Conservation (phyloP, 2,888 invertebrate genomes). For the Formica aserva region DNA sequence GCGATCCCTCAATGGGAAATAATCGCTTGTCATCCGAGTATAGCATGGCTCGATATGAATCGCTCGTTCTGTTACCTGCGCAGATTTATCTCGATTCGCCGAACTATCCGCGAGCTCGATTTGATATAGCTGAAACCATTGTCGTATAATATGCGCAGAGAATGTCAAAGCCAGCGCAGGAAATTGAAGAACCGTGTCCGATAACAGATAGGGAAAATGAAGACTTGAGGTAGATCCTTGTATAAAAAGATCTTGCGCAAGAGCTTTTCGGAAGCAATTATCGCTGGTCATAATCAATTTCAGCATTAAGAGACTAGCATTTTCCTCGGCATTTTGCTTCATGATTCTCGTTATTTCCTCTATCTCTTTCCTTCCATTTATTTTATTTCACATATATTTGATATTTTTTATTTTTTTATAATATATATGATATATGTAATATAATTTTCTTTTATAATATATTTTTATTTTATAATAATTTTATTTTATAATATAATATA, state of each 20-base stretch:
- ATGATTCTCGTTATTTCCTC: not conserved
- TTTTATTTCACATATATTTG: not conserved
- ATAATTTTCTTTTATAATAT: not conserved
- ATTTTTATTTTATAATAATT: too few relatives aligned
- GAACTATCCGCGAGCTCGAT: not conserved
- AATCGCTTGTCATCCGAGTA: slow-evolving; percentile 17
- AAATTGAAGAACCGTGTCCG: slow-evolving; percentile 49
- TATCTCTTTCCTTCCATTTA: not conserved
- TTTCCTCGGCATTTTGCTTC: not conserved
- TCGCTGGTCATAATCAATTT: slow-evolving; percentile 23
- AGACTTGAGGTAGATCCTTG: not conserved
- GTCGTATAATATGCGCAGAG: not conserved
- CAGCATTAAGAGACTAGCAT: not conserved
- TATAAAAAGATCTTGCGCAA: not conserved
- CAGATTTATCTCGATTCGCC: slow-evolving; percentile 8
- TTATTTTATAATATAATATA: too few relatives aligned
- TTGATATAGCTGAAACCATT: not conserved
- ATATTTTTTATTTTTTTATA: not conserved
- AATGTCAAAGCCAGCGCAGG: slow-evolving; percentile 9
- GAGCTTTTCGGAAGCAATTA: slow-evolving; percentile 24
- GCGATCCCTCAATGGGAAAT: slow-evolving; percentile 30
- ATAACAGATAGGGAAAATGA: slow-evolving; percentile 26
- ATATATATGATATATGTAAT: too few relatives aligned
- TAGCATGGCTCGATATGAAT: not conserved
- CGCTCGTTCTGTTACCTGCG: not conserved